A percentile compares a stretch with the other conserved stretches of the same genome.
phyloP scores from a whole-genome alignment of 92 coral and sea anemone genomes.

The Palythoa grandis region DNA sequence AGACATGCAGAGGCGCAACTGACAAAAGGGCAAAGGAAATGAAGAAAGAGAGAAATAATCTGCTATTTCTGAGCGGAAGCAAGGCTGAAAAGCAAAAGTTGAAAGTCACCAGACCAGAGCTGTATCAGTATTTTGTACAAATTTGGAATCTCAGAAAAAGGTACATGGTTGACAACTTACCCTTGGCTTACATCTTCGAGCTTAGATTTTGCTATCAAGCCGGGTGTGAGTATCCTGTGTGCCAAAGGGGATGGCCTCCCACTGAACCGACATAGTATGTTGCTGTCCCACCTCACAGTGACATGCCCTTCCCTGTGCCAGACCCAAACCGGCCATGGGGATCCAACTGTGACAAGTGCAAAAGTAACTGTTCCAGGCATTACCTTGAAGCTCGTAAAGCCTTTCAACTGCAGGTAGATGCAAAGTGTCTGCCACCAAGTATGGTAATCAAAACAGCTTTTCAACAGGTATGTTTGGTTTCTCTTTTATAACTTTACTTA shows the following conservation, averaged over 20 bases:
- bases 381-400: background rate
- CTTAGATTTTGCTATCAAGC: conserved; percentile 46
- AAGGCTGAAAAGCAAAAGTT: conserved; percentile 30
- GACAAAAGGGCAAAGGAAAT: conserved; percentile 41
- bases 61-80: conserved; percentile 49
- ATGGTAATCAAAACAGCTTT: conserved; percentile 37
- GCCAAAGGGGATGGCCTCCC: conserved; percentile 34
- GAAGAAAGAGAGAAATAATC: conserved; percentile 46
- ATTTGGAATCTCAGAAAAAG: conserved; percentile 60
- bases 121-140: background rate
- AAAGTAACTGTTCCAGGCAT: conserved; percentile 5
- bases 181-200: conserved; percentile 47
- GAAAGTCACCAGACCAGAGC: conserved; percentile 3
- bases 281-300: conserved; percentile 61
- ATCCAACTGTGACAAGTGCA: conserved; percentile 13
- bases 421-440: conserved; percentile 36
- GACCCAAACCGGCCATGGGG: conserved; percentile 39
- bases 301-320: conserved; percentile 58
- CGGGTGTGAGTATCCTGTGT: conserved; percentile 46
- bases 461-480: conserved; percentile 18
- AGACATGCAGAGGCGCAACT: conserved; percentile 35
- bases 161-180: conserved; percentile 53
- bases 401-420: conserved; percentile 20
- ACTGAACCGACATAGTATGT: conserved; percentile 43
- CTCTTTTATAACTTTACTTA: conserved; percentile 3